Evolutionary conservation across 1,140 invertebrate genomes (phyloP).

Genomic region (Ptiloglossa arizonensis): DNA sequence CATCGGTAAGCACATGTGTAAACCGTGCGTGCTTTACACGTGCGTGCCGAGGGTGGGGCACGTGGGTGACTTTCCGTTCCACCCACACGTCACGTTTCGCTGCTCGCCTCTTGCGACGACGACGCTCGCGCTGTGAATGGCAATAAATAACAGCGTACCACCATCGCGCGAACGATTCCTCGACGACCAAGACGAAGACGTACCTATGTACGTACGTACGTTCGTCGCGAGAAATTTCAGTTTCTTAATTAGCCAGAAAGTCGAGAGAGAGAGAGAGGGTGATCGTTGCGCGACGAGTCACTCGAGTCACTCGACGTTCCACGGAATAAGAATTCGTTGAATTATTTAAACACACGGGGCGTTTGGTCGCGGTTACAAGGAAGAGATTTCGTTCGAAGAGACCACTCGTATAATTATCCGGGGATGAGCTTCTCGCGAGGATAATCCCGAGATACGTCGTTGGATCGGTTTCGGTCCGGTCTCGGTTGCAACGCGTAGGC

Average conservation of each 20-base stretch:
- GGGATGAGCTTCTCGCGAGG: no score
- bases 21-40: constrained; percentile 62
- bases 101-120: constrained; percentile 47
- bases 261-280: no score
- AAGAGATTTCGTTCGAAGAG: no score
- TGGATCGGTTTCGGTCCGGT: no score
- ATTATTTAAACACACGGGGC: constrained; percentile 12
- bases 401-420: no score
- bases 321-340: neutral
- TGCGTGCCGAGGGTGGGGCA: constrained; percentile 66
- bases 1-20: constrained; percentile 68
- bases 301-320: neutral
- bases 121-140: constrained; percentile 24
- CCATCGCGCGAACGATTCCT: constrained; percentile 30
- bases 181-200: no score
- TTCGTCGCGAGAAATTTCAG: constrained; percentile 28
- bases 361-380: no score
- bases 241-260: constrained; percentile 59
- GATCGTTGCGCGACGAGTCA: neutral
- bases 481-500: no score
- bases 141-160: constrained; percentile 54
- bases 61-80: constrained; percentile 68
- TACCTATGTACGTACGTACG: no score
- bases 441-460: no score
- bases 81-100: constrained; percentile 62